Base-by-base conservation (phyloP, 2,888 invertebrate species). In the Melieria crassipennis region DNA sequence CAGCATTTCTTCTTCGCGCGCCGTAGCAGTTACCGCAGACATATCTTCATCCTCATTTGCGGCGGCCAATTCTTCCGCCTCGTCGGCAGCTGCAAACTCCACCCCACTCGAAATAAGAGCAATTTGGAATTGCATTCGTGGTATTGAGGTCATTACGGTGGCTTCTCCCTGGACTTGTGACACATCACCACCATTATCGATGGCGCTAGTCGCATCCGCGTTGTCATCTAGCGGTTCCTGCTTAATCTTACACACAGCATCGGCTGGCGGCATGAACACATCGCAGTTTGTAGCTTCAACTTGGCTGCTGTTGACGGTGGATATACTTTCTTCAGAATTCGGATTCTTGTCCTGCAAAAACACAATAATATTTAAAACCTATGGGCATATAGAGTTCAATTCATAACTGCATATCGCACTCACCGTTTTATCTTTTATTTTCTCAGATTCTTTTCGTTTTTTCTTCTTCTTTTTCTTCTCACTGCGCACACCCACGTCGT, bases 401-500 rank as follows among this genome's bases (percentile, higher is more conserved):
- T 50, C 9, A 3, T 11, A 50, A 50, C 50, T 50, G 9, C 11
- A 50, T 9, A 50, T 50, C 3, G 1, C 11, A 65, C 57, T 70
- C 65, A 52, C 75, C 71, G 16, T 63, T 73, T 70, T 73, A 7
- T 60, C 74, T 70, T 75, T 76, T 4, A 73, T 75, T 43, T 75
- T 81, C 13, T 78, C 78, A 10, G 76, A 73, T 66, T 84, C 83
- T 72, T 83, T 85, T 67, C 82, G 80, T 65, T 84, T 84, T 74
- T 84, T 84, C 74, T 85, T 85, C 75, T 84, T 84, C 70, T 84
- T 84, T 70, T 75, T 77, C 66, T 75, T 81, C 62, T 75, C 83
- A 10, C 75, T 76, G 55, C 75, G 75, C 0, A 75, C 73, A 11
- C 79, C 79, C 43, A 80, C 78, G 13, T 81, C 82, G 65, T 84